Base-by-base conservation (phyloP, 2,113 vertebrate genomes). In the Serinus canaria region DNA sequence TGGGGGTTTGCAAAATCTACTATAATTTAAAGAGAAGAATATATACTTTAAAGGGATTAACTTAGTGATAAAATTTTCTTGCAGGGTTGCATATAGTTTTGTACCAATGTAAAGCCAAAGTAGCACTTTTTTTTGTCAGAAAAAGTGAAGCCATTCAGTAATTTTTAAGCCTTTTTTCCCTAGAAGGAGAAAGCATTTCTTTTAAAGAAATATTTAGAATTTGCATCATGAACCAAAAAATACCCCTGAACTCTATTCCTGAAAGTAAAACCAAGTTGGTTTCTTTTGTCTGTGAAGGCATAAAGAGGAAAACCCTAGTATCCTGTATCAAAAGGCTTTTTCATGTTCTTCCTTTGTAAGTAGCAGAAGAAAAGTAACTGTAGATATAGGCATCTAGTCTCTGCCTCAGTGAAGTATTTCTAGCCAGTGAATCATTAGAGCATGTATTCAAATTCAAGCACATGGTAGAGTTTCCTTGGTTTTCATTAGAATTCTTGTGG, bases 321-420 rank as follows among this genome's bases (percentile, higher is more conserved):
- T 85, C 90, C 47, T 43, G 43, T 83, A 16, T 93, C 89, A 87
- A 93, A 96, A 93, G 90, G 69, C 85, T 92, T 96, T 91, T 95
- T 95, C 76, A 81, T 78, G 31, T 75, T 27, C 52, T 86, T 81
- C 28, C 49, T 93, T 95, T 96, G 93, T 94, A 81, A 94, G 53
- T 16, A 83, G 50, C 31, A n/a, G 64, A 94, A 93, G 93, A 96
- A 93, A 96, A 89, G 95, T 95, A 97, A 94, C 76, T 2, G 89
- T 95, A 96, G 92, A 94, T 96, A 90, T 83, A 88, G 60, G 47
- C 44, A 90, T 63, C 64, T 64, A 68, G 64, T 67, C 67, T 90
- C 46, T 90, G 47, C 68, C 56, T 85, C 72, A 39, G 67, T 82
- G 30, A 83, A 68, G 60, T 59, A 49, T 72, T 91, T 89, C 63